Percentiles rank a stretch among this genome's conserved stretches.
These are phyloP conservation scores for Dicentrarchus labrax DNA, from an alignment of 2,113 vertebrate species.

Conservation along the genomic window DNA sequence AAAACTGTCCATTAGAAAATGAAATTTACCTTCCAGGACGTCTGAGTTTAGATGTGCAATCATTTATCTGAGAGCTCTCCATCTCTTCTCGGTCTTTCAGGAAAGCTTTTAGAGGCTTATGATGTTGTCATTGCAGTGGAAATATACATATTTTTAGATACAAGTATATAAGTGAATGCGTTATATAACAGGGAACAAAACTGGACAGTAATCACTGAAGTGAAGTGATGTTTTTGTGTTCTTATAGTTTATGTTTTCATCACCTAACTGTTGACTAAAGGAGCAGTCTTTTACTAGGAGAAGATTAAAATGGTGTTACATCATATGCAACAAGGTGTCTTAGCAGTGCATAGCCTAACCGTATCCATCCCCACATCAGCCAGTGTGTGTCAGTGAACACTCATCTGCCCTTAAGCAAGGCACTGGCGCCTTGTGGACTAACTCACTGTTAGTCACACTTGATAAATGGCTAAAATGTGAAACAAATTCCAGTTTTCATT, in stretches of 20 bases:
- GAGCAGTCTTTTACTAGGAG: not conserved
- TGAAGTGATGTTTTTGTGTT: not conserved
- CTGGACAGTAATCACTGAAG: not conserved
- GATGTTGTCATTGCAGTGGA: not conserved
- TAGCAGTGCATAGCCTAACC: not conserved
- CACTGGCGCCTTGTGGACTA: not conserved
- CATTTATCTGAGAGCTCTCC: not conserved
- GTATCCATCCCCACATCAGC: slow-evolving; percentile 5
- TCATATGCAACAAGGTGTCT: not conserved
- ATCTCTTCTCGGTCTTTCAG: not conserved
- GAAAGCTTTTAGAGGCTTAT: not conserved
- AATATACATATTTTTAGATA: slow-evolving; percentile 9
- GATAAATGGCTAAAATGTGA: not conserved
- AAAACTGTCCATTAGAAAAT: slow-evolving; percentile 59
- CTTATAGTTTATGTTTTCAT: not conserved
- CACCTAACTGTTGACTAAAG: not conserved
- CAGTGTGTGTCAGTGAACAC: slow-evolving; percentile 1
- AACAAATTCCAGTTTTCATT: not conserved
- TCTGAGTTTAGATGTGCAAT: not conserved
- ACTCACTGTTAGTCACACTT: not conserved
- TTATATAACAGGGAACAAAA: slow-evolving; percentile 1
- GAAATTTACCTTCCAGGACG: slow-evolving; percentile 39
- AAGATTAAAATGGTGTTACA: not conserved
- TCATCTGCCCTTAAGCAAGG: slow-evolving; percentile 18
- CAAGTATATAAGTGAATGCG: not conserved